Conservation (phyloP, 2,888 invertebrate species). For the Nymphalis polychloros region DNA sequence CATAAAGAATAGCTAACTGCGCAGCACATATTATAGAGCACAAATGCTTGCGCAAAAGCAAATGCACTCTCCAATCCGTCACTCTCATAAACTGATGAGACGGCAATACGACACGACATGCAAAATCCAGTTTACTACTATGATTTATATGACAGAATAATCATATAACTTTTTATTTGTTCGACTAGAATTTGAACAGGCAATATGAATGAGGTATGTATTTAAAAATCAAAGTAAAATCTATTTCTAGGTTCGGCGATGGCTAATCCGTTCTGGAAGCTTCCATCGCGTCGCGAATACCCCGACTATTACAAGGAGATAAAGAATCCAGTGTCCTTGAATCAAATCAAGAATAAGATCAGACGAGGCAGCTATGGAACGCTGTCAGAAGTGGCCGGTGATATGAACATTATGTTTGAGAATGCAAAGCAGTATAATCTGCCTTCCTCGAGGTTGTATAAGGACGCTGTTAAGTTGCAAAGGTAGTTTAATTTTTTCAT, state of each 20-base stretch:
- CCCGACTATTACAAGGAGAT: constrained; percentile 99
- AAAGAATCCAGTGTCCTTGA: constrained; percentile 95
- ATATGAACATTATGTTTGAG: constrained; percentile 97
- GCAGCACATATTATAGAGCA: too few species aligned
- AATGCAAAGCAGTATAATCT: constrained; percentile 95
- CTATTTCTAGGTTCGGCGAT: constrained; percentile 85
- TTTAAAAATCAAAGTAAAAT: too few species aligned
- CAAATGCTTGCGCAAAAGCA: too few species aligned
- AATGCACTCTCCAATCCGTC: too few species aligned
- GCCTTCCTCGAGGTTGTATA: constrained; percentile 89
- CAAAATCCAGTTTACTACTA: too few species aligned
- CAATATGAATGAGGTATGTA: too few species aligned
- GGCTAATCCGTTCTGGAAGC: constrained; percentile 95
- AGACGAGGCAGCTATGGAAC: constrained; percentile 91
- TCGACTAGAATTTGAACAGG: too few species aligned
- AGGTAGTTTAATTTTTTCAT: constrained; percentile 78
- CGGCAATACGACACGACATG: too few species aligned
- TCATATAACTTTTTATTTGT: too few species aligned
- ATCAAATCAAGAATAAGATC: constrained; percentile 94
- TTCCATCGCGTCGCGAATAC: constrained; percentile 95
- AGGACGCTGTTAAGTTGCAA: constrained; percentile 92
- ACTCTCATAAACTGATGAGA: too few species aligned
- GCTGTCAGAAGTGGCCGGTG: constrained; percentile 93
- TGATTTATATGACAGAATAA: too few species aligned
- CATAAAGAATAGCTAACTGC: too few species aligned